phyloP scores from a whole-genome alignment of 2,797 vertebrate species.

The Hyperoplus immaculatus region DNA sequence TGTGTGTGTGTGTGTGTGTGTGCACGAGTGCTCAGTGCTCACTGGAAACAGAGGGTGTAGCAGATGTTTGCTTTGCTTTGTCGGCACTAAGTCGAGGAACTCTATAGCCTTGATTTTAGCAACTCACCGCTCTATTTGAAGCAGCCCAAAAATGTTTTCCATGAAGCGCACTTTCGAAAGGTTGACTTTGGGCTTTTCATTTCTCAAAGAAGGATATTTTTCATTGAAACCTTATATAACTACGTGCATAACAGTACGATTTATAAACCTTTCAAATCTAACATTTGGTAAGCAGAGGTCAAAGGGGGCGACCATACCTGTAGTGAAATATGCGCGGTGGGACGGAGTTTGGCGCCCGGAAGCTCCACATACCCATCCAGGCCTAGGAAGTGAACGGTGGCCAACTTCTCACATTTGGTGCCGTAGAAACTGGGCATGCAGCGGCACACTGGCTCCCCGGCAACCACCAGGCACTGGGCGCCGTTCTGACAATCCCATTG shows the following conservation, averaged over 20 bases:
- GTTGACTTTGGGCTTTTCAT: background rate
- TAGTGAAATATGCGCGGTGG: slow-evolving; percentile 93
- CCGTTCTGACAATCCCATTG: slow-evolving; percentile 95
- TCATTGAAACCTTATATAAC: background rate
- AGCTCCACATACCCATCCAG: slow-evolving; percentile 93
- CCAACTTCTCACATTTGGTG: slow-evolving; percentile 93
- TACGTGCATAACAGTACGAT: background rate
- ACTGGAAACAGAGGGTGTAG: slow-evolving; percentile 58
- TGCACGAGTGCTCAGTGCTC: slow-evolving; percentile 21
- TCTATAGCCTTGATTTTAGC: slow-evolving; percentile 47
- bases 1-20: slow-evolving; percentile 11
- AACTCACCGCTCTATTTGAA: slow-evolving; percentile 38
- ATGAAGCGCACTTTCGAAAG: slow-evolving; percentile 14
- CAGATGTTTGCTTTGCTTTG: slow-evolving; percentile 69
- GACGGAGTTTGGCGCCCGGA: slow-evolving; percentile 88
- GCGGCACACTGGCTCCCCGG: slow-evolving; percentile 93
- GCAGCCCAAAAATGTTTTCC: slow-evolving; percentile 34
- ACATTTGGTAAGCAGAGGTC: background rate
- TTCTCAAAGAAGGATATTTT: background rate
- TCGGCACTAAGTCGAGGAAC: slow-evolving; percentile 51
- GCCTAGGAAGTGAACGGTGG: slow-evolving; percentile 94
- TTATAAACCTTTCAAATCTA: background rate
- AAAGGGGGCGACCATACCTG: slow-evolving; percentile 84
- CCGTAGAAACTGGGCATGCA: slow-evolving; percentile 93
- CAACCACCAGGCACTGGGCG: slow-evolving; percentile 91